Evolutionary conservation across 2,797 vertebrate species (phyloP), one percentile per base, ranked within the genome.

Genomic region (Tiaroga cobitis): DNA sequence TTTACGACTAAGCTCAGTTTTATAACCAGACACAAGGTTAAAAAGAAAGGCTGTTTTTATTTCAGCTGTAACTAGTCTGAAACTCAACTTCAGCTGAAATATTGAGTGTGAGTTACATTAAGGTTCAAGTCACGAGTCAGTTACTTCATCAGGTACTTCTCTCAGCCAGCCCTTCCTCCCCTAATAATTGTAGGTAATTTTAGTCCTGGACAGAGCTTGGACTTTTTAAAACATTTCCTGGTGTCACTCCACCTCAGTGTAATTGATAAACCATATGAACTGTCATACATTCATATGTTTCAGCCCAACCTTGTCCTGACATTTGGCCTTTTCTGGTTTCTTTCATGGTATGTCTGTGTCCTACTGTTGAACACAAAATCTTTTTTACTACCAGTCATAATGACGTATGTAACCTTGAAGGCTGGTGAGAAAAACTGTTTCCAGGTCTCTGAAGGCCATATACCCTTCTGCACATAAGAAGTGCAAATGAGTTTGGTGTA

Each of bases 231-330:
- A 85, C 73, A 75, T 78, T 76, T 85, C 87, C 85, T 84, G 87
- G 54, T 76, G 86, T 81, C 80, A 91, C 92, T 93, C 39, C 8
- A 29, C 65, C 92, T 94, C 85, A 83, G 90, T 91, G 92, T 92
- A 93, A 94, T 93, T 93, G 93, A 94, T 94, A 95, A 95, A 94
- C 93, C 94, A 95, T 95, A 95, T 92, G 92, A 95, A 95, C 95
- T 94, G 92, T 94, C 94, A 94, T 90, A 91, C 92, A 88, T 70
- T 82, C n/a, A 29, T 59, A 79, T 43, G 51, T 70, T 85, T 86
- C 34, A 69, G 49, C 13, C 61, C 61, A 74, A 29, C 39, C 39
- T 74, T 37, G 32, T 49, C 43, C 32, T 85, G 77, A 73, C 56
- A 21, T 80, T 73, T 65, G 68, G 68, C 79, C 72, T 77, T 39